Percentiles rank a stretch among this genome's conserved stretches.
Conservation (phyloP, 2,113 vertebrate genomes). For the Menura novaehollandiae region DNA sequence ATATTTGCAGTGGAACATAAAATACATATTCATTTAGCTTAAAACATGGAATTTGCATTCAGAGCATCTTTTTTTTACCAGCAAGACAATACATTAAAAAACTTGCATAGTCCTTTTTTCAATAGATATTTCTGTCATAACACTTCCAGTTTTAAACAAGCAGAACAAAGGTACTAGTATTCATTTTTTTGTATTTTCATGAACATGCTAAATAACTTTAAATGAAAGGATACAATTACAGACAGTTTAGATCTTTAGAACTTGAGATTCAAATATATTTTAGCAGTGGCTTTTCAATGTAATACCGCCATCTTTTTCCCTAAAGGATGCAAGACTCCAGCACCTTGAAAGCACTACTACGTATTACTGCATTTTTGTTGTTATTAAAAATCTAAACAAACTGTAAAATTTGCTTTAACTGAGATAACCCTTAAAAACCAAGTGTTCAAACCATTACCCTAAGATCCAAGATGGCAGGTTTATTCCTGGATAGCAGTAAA, state of each 20-base stretch:
- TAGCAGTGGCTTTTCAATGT: background rate
- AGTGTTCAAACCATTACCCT: slow-evolving; percentile 73
- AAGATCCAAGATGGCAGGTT: slow-evolving; percentile 88
- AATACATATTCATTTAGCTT: background rate
- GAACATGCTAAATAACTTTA: background rate
- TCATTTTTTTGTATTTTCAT: background rate
- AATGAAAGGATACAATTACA: background rate
- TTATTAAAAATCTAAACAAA: background rate
- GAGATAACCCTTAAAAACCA: background rate
- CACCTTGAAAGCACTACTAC: background rate
- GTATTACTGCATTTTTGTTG: background rate
- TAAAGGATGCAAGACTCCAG: background rate
- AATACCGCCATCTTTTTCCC: background rate
- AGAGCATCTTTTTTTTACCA: background rate
- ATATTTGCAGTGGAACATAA: background rate
- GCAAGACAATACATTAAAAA: background rate
- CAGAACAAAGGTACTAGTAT: background rate
- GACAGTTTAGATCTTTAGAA: background rate
- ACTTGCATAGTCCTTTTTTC: background rate
- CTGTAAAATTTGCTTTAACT: background rate
- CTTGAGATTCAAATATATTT: background rate
- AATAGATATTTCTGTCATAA: background rate
- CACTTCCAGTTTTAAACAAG: background rate
- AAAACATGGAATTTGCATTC: background rate
- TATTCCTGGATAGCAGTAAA: slow-evolving; percentile 83